Evolutionary conservation across 1,140 invertebrate genomes (phyloP).

Genomic region (Atta cephalotes): DNA sequence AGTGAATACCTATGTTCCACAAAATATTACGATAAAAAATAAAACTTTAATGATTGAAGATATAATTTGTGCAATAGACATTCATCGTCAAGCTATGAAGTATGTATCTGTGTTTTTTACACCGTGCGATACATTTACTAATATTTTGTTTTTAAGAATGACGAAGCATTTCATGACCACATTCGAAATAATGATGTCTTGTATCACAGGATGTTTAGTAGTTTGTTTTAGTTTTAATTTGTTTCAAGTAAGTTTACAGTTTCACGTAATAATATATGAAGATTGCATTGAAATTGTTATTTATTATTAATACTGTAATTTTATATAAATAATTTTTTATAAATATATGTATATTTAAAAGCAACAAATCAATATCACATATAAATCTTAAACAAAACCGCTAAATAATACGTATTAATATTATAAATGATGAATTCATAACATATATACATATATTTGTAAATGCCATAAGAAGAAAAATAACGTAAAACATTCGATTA

Average conservation of each 20-base stretch:
- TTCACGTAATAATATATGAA: background rate
- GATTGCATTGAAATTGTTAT: background rate
- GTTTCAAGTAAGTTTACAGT: background rate
- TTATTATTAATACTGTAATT: background rate
- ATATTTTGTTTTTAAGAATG: background rate
- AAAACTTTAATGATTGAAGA: background rate
- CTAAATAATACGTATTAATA: too few relatives aligned
- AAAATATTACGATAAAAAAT: background rate
- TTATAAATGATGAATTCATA: too few relatives aligned
- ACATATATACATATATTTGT: too few relatives aligned
- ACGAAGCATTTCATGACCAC: background rate
- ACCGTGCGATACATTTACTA: background rate
- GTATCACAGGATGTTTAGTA: background rate
- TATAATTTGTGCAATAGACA: background rate
- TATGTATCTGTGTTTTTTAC: background rate
- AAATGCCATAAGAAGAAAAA: background rate
- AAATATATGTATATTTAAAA: too few relatives aligned
- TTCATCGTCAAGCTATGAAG: constrained; percentile 21
- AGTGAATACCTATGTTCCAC: background rate
- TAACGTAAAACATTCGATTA: background rate
- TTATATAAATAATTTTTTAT: too few relatives aligned
- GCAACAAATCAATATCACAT: background rate
- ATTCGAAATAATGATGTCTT: background rate
- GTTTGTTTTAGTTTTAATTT: background rate
- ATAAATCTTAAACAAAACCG: too few relatives aligned